phyloP scores from a whole-genome alignment of 2,113 vertebrate genomes.

The Raja brachyura region DNA sequence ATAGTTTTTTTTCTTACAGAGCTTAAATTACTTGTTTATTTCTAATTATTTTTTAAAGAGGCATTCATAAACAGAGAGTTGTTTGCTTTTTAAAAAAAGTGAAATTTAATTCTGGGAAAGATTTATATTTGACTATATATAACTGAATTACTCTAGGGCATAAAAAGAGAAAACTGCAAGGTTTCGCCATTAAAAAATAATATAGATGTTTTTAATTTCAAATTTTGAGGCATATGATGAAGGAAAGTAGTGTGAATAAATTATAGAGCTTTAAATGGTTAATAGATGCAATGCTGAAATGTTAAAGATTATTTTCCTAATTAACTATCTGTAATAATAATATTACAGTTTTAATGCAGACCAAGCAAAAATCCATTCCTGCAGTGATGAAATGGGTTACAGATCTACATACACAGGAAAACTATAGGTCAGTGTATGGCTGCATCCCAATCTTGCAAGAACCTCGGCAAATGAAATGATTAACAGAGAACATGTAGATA shows the following conservation, averaged over 20 bases:
- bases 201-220: background rate
- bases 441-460: background rate
- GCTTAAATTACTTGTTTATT: background rate
- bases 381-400: background rate
- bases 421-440: background rate
- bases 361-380: background rate
- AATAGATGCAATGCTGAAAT: background rate
- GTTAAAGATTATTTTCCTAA: too few relatives aligned
- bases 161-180: background rate
- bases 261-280: background rate
- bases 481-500: background rate
- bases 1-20: background rate
- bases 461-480: background rate
- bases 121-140: background rate
- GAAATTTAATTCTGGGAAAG: background rate
- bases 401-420: background rate
- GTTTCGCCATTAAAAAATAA: background rate
- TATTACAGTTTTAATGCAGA: background rate
- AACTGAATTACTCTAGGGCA: background rate
- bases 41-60: background rate
- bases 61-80: background rate
- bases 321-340: background rate
- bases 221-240: background rate
- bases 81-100: background rate
- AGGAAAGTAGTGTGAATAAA: background rate